Base-by-base conservation (phyloP, 2,113 vertebrate genomes). In the Ceratotherium simum region DNA sequence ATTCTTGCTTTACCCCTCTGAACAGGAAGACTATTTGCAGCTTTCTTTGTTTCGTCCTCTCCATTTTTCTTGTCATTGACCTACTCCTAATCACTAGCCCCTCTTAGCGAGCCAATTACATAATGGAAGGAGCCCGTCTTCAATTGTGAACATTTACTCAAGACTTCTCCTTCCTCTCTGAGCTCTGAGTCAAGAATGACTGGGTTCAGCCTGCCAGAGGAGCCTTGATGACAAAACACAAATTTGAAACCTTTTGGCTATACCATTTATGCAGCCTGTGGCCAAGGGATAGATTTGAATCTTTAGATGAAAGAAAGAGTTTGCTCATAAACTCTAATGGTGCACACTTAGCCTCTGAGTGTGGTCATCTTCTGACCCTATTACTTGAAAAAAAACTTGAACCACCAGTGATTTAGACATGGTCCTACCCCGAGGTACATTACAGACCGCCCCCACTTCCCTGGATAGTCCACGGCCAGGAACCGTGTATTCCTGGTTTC, bases 341-440 rank as follows among this genome's bases (percentile, higher is more conserved):
- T 5, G 2, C 46, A 8, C 0, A 0, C 10, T 31, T 23, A 29
- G 31, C 10, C 54, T 83, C 64, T 81, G 17, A 84, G 3, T 2
- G 0, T 23, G 25, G 67, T 56, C 23, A n/a, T 27, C 62, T 67
- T 14, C 48, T 70, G 60, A 72, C 46, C 20, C 69, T 27, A 27
- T 8, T 21, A 75, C 8, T 17, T 56, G 62, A 91, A 87, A 48
- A 31, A 58, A 96, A 84, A 39, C 31, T 48, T 56, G 31, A 82
- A 58, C 73, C 4, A 1, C 27, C 75, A 75, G 36, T 21, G 72
- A 81, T 27, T 33, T 58, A n/a, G 72, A 82, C 18, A 14, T 6
- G 23, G 54, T 17, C 27, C 72, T 54, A 58, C 16, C 0, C 18
- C 14, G 7, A 78, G 42, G 42, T 46, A 29, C 2, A 10, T 31